Percentiles rank a stretch among this genome's conserved stretches.
Conservation (phyloP, 2,797 vertebrate genomes). For the Micropoecilia bifurca region DNA sequence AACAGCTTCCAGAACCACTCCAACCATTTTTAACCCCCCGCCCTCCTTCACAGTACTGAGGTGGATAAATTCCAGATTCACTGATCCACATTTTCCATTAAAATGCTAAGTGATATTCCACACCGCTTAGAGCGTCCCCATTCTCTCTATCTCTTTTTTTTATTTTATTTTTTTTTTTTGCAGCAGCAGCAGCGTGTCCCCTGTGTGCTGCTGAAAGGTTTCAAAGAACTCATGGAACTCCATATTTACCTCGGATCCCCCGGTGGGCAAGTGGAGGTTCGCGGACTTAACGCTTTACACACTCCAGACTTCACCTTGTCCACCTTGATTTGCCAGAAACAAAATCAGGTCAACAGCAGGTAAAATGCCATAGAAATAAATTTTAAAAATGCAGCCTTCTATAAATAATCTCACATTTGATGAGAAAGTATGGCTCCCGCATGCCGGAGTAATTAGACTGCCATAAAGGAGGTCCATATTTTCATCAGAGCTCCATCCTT, state of each 20-base stretch:
- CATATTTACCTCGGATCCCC: conserved; percentile 60
- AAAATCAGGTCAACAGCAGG: conserved; percentile 51
- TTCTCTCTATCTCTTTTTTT: conserved; percentile 45
- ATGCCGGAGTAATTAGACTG: conserved; percentile 83
- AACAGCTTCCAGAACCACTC: background rate
- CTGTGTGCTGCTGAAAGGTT: conserved; percentile 64
- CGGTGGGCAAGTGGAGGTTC: too few relatives aligned
- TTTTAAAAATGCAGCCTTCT: conserved; percentile 69
- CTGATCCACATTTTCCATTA: conserved; percentile 78
- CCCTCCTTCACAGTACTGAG: background rate
- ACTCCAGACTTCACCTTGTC: conserved; percentile 76
- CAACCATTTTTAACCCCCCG: background rate
- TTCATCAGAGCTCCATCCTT: conserved; percentile 67
- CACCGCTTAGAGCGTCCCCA: conserved; percentile 47
- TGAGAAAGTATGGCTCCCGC: conserved; percentile 80
- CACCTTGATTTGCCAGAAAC: conserved; percentile 64
- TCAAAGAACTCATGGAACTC: conserved; percentile 58
- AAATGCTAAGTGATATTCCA: conserved; percentile 78
- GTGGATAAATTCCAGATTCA: conserved; percentile 49
- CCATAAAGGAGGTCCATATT: conserved; percentile 69
- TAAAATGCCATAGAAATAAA: conserved; percentile 64
- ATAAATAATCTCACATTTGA: conserved; percentile 80
- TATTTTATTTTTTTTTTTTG: conserved; percentile 61
- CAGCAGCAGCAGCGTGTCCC: background rate
- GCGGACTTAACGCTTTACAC: conserved; percentile 55